These are phyloP conservation scores for Rhinogobius similis DNA, from an alignment of 2,113 vertebrate genomes.

Conservation along the genomic window DNA sequence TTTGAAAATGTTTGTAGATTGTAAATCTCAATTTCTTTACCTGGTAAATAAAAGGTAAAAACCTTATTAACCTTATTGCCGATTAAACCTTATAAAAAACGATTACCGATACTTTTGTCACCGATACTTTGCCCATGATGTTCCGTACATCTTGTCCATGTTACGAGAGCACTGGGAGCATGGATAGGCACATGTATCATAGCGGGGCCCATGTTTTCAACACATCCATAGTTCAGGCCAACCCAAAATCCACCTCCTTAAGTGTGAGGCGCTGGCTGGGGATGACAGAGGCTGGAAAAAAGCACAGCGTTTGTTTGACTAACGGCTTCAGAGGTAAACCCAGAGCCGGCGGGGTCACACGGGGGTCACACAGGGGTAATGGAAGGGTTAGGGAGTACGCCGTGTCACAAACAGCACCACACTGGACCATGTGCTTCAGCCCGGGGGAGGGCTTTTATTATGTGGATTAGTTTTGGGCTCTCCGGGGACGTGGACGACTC, in stretches of 20 bases:
- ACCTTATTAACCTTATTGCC: no score
- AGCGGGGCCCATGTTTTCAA: slow-evolving; percentile 21
- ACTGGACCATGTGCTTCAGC: slow-evolving; percentile 20
- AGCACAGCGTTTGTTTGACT: slow-evolving; percentile 39
- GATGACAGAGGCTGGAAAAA: slow-evolving; percentile 40
- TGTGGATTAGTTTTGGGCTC: slow-evolving; percentile 31
- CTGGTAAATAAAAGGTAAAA: no score
- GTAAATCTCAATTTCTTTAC: no score
- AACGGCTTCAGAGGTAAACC: slow-evolving; percentile 37
- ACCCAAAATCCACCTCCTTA: slow-evolving; percentile 7
- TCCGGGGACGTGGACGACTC: slow-evolving; percentile 2
- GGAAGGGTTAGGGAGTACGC: slow-evolving; percentile 34
- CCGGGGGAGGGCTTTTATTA: slow-evolving; percentile 8
- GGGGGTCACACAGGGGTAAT: background rate
- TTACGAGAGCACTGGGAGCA: background rate
- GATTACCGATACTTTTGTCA: no score
- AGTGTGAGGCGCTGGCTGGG: slow-evolving; percentile 10
- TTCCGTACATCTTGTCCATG: background rate
- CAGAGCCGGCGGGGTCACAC: slow-evolving; percentile 6
- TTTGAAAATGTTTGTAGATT: no score
- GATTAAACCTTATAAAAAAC: no score
- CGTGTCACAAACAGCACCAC: slow-evolving; percentile 32
- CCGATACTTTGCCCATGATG: no score
- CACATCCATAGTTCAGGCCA: slow-evolving; percentile 14
- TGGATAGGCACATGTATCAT: slow-evolving; percentile 18